Evolutionary conservation across 2,797 vertebrate genomes (phyloP).

Genomic region (Poeciliopsis infans): DNA sequence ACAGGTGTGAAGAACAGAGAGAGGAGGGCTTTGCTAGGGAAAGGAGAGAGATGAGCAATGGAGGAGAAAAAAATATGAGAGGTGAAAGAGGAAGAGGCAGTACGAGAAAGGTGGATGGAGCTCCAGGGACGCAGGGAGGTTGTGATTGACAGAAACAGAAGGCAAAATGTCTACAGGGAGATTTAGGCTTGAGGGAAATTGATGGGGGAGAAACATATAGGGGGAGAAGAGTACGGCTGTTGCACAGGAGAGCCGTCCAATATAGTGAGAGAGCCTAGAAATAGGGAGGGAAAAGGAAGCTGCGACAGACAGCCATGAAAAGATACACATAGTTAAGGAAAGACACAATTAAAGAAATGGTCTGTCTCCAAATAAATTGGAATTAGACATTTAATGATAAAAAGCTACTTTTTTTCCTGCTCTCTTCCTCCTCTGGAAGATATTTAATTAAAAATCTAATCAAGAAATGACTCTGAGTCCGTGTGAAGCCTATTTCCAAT

Average conservation of each 20-base stretch:
- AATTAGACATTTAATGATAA: constrained; percentile 77
- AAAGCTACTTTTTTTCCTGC: constrained; percentile 48
- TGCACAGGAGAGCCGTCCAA: constrained; percentile 34
- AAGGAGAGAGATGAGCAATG: constrained; percentile 28
- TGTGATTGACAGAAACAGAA: constrained; percentile 64
- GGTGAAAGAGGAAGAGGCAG: constrained; percentile 33
- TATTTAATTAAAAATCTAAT: constrained; percentile 82
- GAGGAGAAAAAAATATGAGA: constrained; percentile 29
- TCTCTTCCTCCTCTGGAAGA: constrained; percentile 57
- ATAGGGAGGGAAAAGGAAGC: constrained; percentile 10
- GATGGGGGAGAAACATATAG: constrained; percentile 44
- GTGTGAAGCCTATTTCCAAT: constrained; percentile 66
- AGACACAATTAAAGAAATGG: constrained; percentile 68
- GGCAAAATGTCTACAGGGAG: constrained; percentile 54
- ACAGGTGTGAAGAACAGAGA: constrained; percentile 29
- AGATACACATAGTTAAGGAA: constrained; percentile 57
- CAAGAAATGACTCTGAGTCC: constrained; percentile 75
- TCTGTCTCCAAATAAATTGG: constrained; percentile 71
- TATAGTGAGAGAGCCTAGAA: constrained; percentile 18
- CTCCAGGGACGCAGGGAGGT: constrained; percentile 27
- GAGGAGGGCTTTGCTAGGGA: neutral
- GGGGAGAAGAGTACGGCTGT: constrained; percentile 4
- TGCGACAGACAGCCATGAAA: constrained; percentile 39
- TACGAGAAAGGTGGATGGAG: constrained; percentile 42
- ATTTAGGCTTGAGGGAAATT: constrained; percentile 44